Conservation (phyloP, 1,140 invertebrate genomes). For the Telenomus remus region DNA sequence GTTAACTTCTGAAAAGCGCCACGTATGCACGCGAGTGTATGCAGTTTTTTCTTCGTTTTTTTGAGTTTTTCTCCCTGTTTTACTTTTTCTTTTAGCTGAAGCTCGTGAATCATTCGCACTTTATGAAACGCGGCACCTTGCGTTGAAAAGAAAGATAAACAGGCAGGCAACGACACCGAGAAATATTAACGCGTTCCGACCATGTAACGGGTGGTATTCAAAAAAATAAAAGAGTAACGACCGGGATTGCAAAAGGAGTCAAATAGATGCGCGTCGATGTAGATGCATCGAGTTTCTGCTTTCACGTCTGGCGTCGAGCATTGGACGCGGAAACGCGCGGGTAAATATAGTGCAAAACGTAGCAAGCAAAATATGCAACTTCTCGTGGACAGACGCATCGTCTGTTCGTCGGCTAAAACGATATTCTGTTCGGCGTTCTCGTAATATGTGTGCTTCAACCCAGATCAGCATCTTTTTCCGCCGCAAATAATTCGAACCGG, state of each 20-base stretch:
- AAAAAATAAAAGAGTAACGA: slow-evolving; percentile 39
- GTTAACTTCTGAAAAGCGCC: slow-evolving; percentile 12
- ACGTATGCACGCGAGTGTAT: slow-evolving; percentile 5
- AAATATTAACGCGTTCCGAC: slow-evolving; percentile 42
- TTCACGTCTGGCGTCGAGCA: slow-evolving; percentile 46
- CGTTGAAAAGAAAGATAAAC: slow-evolving; percentile 53
- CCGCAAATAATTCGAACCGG: neutral
- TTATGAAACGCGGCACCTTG: slow-evolving; percentile 50
- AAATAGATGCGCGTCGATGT: slow-evolving; percentile 47
- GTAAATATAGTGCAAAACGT: slow-evolving; percentile 66
- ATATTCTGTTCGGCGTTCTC: slow-evolving; percentile 21
- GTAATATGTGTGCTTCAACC: neutral
- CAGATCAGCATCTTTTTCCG: neutral
- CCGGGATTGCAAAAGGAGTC: slow-evolving; percentile 48
- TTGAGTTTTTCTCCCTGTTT: neutral
- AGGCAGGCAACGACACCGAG: slow-evolving; percentile 22
- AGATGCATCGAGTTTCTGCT: slow-evolving; percentile 57
- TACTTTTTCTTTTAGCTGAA: slow-evolving; percentile 11
- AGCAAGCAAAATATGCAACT: slow-evolving; percentile 39
- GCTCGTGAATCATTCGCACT: slow-evolving; percentile 52
- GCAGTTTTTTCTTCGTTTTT: slow-evolving; percentile 2
- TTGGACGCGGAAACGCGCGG: slow-evolving; percentile 64
- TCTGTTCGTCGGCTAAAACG: slow-evolving; percentile 25
- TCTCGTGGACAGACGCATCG: slow-evolving; percentile 34
- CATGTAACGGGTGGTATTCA: slow-evolving; percentile 27